These are phyloP conservation scores for Psittacula cyanocephala DNA, from an alignment of 2,113 vertebrate genomes.

Conservation along the genomic window DNA sequence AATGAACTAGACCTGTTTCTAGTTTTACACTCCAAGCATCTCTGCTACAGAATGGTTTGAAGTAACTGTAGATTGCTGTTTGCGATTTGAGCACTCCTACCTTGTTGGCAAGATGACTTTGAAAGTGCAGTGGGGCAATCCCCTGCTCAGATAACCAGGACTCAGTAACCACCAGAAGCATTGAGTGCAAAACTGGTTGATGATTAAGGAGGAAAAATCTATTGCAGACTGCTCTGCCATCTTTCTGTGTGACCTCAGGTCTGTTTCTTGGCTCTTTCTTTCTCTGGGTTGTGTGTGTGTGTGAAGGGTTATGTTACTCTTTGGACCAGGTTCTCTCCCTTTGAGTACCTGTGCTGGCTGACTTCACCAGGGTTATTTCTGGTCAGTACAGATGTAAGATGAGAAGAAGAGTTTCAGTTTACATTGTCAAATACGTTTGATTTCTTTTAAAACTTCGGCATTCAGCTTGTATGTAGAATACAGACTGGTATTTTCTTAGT, in stretches of 20 bases:
- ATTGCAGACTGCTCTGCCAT: neutral
- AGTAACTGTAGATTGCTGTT: neutral
- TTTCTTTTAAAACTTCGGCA: neutral
- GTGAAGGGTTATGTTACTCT: neutral
- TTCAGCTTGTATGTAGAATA: neutral
- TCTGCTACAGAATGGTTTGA: neutral
- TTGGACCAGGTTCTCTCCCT: neutral
- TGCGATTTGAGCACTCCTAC: neutral
- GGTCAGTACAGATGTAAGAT: neutral
- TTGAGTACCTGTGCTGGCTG: conserved; percentile 11
- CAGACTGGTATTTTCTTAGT: neutral
- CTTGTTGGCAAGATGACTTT: neutral
- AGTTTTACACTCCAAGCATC: neutral
- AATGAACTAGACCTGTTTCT: neutral
- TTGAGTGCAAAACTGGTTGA: fast-evolving
- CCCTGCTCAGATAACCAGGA: neutral
- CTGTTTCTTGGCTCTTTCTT: neutral
- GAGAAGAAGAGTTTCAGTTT: conserved; percentile 12
- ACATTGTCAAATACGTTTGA: neutral
- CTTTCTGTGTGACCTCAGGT: neutral
- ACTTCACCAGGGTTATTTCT: neutral
- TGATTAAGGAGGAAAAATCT: neutral
- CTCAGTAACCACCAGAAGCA: neutral
- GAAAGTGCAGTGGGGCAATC: neutral
- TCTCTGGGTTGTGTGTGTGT: neutral